phyloP scores from a whole-genome alignment of 2,797 vertebrate genomes.

The Gephyroberyx darwinii region DNA sequence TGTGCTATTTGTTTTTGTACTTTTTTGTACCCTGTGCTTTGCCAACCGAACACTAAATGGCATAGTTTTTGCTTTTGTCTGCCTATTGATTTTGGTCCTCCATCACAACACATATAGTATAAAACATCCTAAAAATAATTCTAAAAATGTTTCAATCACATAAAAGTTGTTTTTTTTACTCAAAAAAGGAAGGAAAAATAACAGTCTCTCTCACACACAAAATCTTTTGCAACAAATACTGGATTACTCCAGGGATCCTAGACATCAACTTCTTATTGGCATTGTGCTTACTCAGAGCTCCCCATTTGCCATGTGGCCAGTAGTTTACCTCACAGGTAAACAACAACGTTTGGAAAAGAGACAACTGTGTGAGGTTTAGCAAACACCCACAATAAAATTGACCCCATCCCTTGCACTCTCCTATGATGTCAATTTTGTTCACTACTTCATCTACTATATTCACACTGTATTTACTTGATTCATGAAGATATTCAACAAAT shows the following conservation, averaged over 20 bases:
- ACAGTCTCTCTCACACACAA: constrained; percentile 84
- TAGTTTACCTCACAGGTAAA: constrained; percentile 70
- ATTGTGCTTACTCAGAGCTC: constrained; percentile 79
- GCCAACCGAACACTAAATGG: constrained; percentile 78
- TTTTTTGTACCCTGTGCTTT: constrained; percentile 81
- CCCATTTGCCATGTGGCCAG: constrained; percentile 60
- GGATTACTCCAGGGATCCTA: constrained; percentile 77
- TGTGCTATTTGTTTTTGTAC: constrained; percentile 60
- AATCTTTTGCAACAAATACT: constrained; percentile 77
- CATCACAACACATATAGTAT: constrained; percentile 83
- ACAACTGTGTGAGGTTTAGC: constrained; percentile 77
- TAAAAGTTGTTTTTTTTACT: constrained; percentile 79
- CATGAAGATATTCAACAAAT: constrained; percentile 83
- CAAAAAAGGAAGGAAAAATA: constrained; percentile 80
- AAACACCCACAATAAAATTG: constrained; percentile 78
- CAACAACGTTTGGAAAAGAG: constrained; percentile 75
- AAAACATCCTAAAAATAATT: constrained; percentile 88
- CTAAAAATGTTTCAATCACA: constrained; percentile 84
- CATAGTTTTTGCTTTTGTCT: constrained; percentile 85
- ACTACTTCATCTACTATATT: constrained; percentile 83
- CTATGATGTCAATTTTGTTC: constrained; percentile 76
- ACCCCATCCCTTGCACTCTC: constrained; percentile 73
- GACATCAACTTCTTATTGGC: constrained; percentile 76
- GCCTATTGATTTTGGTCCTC: constrained; percentile 86
- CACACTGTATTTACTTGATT: constrained; percentile 83